A percentile compares a stretch with the other conserved stretches of the same genome.
These are phyloP conservation scores for Caenorhabditis imperialis DNA, from an alignment of 2,888 invertebrate genomes.

Conservation along the genomic window DNA sequence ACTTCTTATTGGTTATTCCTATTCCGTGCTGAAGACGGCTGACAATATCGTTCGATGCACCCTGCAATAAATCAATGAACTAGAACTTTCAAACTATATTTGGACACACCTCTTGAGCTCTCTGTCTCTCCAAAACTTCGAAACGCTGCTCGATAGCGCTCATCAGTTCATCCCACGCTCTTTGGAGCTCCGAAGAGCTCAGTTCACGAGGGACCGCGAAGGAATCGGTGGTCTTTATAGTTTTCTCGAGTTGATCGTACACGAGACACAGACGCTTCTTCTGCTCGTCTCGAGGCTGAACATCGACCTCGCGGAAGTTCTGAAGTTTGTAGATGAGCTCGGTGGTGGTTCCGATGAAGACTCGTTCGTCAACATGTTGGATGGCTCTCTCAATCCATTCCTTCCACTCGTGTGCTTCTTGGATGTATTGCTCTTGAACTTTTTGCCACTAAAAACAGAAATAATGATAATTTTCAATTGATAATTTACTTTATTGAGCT, in stretches of 20 bases:
- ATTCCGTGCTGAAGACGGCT: slow-evolving; percentile 74
- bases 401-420: slow-evolving; percentile 72
- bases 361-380: slow-evolving; percentile 68
- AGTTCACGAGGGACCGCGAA: slow-evolving; percentile 77
- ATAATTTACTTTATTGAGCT: slow-evolving; percentile 62
- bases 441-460: slow-evolving; percentile 62
- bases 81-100: not conserved
- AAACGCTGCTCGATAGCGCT: slow-evolving; percentile 69
- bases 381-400: slow-evolving; percentile 72
- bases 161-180: slow-evolving; percentile 78
- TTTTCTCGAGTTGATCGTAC: slow-evolving; percentile 82
- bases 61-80: slow-evolving; percentile 47
- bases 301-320: slow-evolving; percentile 93
- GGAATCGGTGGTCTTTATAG: slow-evolving; percentile 63
- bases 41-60: slow-evolving; percentile 70
- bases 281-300: slow-evolving; percentile 90
- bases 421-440: slow-evolving; percentile 69
- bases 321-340: slow-evolving; percentile 88
- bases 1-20: slow-evolving; percentile 77
- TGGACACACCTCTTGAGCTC: slow-evolving; percentile 59
- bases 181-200: slow-evolving; percentile 78
- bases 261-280: slow-evolving; percentile 90
- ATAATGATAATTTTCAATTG: too few relatives aligned
- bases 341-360: slow-evolving; percentile 55
- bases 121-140: slow-evolving; percentile 61